Evolutionary conservation across 1,140 invertebrate species (phyloP), one percentile per base, ranked within the genome.

Genomic region (Mamestra configurata): DNA sequence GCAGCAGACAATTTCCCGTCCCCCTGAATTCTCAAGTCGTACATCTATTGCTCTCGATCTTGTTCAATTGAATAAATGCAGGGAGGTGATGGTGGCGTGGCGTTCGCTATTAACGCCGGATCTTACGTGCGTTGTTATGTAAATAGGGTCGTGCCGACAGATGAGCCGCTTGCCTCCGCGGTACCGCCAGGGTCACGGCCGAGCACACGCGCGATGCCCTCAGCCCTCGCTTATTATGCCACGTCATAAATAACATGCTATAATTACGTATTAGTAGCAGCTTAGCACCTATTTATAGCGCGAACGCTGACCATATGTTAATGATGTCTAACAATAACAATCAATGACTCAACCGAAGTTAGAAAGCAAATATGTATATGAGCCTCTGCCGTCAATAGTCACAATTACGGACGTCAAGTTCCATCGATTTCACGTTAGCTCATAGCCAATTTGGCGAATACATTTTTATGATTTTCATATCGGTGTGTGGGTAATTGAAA

Each of bases 31-130:
- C 82, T 87, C 81, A 85, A 90, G 86, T 83, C 86, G 84, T 82
- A 88, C 86, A 92, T 86, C 90, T 89, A 91, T 90, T 82, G 85
- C 79, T 83, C 84, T 88, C 86, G 87, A 91, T 92, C 86, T 86
- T 79, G 79, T 86, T 91, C 88, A 92, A 92, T 92, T 91, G 90
- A 90, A 92, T 91, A 92, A 92, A 89, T 86, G 84, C 83, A 76
- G 82, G 84, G 85, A 78, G 82, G 84, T 84, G 87, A 76, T 66
- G 55, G 55, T 82, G 88, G 85, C 84, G 81, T 82, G 53, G 81
- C 81, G 77, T 83, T 83, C 76, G 82, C 83, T 80, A 80, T 82
- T 85, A 82, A 78, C 86, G 86, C 79, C 82, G 82, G 84, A 83
- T 85, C 81, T 84, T 83, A 84, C 82, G 79, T 77, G 84, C 86